Conservation (phyloP, 2,797 vertebrate genomes). For the Lutjanus argentimaculatus region DNA sequence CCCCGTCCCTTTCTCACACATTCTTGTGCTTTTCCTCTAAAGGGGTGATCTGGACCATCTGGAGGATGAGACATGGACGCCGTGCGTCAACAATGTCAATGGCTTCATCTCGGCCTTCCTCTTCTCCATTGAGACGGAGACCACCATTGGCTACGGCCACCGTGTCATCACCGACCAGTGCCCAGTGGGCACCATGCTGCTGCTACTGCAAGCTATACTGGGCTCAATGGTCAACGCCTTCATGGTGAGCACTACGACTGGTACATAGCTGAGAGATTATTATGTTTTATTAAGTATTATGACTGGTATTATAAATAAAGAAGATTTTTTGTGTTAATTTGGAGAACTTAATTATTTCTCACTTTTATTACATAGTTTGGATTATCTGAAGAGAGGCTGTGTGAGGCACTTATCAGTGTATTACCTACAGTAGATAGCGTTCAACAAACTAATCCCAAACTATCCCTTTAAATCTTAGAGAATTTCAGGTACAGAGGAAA, state of each 20-base stretch:
- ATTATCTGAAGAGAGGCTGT: no score
- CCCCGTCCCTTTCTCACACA: slow-evolving; percentile 36
- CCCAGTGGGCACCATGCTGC: slow-evolving; percentile 94
- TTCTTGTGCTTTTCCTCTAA: slow-evolving; percentile 25
- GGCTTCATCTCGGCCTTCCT: slow-evolving; percentile 97
- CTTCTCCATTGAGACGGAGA: slow-evolving; percentile 98
- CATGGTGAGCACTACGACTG: slow-evolving; percentile 86
- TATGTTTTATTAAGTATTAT: background rate
- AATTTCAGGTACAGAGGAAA: background rate
- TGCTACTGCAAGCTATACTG: slow-evolving; percentile 96
- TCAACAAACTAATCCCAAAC: no score
- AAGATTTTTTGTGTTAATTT: background rate
- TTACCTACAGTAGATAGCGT: no score
- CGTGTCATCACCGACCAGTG: slow-evolving; percentile 97
- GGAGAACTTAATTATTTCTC: no score
- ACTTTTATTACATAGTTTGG: no score
- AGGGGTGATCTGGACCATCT: slow-evolving; percentile 97
- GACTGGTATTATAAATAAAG: background rate
- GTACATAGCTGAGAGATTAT: background rate
- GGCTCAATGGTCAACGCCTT: slow-evolving; percentile 99
- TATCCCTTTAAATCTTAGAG: no score
- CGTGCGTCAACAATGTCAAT: slow-evolving; percentile 97
- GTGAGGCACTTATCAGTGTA: no score
- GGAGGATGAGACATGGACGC: slow-evolving; percentile 93
- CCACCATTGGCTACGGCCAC: slow-evolving; percentile 96